Base-by-base conservation (phyloP, 2,888 invertebrate species). In the Steinernema hermaphroditum region DNA sequence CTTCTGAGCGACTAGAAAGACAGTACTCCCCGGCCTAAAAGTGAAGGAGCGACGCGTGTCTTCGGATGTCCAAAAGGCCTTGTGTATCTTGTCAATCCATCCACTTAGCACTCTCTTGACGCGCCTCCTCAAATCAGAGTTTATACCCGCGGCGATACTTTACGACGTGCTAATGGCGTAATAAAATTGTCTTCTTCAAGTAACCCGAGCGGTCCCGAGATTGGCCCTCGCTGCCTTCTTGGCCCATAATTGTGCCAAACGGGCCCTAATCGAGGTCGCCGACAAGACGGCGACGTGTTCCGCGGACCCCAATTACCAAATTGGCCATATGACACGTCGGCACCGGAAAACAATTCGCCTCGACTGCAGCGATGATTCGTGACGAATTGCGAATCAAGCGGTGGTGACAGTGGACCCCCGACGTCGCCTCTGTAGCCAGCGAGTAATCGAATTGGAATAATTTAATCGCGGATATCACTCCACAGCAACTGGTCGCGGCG, bases 151-250 rank as follows among this genome's bases (percentile, higher is more conserved):
- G 62, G 62, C 62, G 62, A 62, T 62, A 62, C 62, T 62, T 62
- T 62, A 62, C 62, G 62, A 62, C 62, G 62, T 62, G 62, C 62
- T 62, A 62, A 62, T 62, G 62, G 62, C 34, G 32, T 62, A 62
- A 62, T 62, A 62, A 62, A 62, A 62, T 62, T 62, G 62, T 62
- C 62, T 29, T 62, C 29, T 62, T 27, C 32, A 9, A 12, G 62
- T 62, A 62, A 62, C 32, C 22, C 62, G 62, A 62, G 62, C 29
- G 29, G 9, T 24, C 16, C 62, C 62, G 62, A 29, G 62, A 62
- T 62, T 62, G 62, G 16, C 32, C 29, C 46, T 46, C 46, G 46
- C 9, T 16, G n/a, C 46, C 46, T 46, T 46, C 29, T 62, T 62
- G 34, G 32, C 2, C 27, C 62, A 19, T 62, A 62, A 62, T 62